Base-by-base conservation (phyloP, 2,797 vertebrate genomes). In the Poecilia gillii region DNA sequence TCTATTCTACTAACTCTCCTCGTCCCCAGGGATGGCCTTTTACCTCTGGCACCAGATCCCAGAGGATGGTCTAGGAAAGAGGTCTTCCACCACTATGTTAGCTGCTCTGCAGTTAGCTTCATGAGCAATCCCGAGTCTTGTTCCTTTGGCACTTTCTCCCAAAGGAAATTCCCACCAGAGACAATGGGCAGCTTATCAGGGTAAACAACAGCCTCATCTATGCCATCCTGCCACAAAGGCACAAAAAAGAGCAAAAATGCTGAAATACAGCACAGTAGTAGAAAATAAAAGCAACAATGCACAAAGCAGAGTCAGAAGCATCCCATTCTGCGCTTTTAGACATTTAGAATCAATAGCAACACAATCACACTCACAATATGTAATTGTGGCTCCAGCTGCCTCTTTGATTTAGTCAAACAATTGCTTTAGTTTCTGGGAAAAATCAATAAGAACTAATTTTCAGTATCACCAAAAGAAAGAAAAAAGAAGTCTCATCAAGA, bases 151-250 rank as follows among this genome's bases (percentile, higher is more conserved):
- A 28, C 79, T 81, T 3, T 59, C 74, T 94, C 94, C 94, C 94
- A 94, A 84, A 89, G 94, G 94, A 93, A 95, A 94, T 94, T 94
- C 93, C 93, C 92, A 93, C 57, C 81, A 90, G 89, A 92, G 90
- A 95, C 94, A 95, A 95, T 93, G 91, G 92, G 87, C 89, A 95
- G 93, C 91, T 96, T 95, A 96, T 86, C 88, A 93, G 90, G 89
- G 94, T 93, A 96, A 96, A 96, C 94, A 96, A 94, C 86, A 92
- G 90, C 81, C 88, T 92, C 75, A 76, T 89, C 82, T 85, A 74
- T 93, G 93, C 92, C 91, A 93, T 91, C 79, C 76, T 85, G 76
- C 82, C 84, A 93, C 91, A 94, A 93, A 93, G 86, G 77, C 81
- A 83, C 84, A 92, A 81, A 84, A 83, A 89, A 88, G 85, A 79